Conservation (phyloP, 2,888 invertebrate species). For the Drosophila borealis region DNA sequence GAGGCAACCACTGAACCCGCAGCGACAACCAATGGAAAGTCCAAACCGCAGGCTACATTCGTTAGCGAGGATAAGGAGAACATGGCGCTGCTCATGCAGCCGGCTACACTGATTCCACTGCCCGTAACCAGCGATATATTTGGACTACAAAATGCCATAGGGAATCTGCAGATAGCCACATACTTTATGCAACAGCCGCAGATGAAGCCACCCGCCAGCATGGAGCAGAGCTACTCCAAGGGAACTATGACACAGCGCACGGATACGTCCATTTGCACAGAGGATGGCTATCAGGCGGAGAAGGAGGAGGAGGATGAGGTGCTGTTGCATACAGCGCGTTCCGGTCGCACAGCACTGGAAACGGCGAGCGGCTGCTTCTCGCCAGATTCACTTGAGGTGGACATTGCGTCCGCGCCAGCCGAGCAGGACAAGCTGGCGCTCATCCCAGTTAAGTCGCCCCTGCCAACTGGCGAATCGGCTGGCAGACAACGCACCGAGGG, state of each 20-base stretch:
- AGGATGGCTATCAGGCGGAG: conserved; percentile 75
- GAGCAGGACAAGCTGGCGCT: conserved; percentile 69
- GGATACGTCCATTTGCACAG: conserved; percentile 75
- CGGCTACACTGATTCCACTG: conserved; percentile 84
- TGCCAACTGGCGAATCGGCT: background rate
- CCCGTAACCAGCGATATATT: conserved; percentile 84
- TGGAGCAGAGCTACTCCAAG: conserved; percentile 69
- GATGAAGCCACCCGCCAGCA: conserved; percentile 64
- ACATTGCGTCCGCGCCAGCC: conserved; percentile 14
- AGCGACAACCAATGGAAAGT: background rate
- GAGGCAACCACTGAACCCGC: conserved; percentile 16
- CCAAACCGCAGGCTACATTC: conserved; percentile 3
- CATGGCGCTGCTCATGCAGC: conserved; percentile 82
- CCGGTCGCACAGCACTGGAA: conserved; percentile 41
- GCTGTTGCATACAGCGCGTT: conserved; percentile 40
- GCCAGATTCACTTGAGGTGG: conserved; percentile 70
- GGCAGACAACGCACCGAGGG: conserved; percentile 11
- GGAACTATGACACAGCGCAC: conserved; percentile 81
- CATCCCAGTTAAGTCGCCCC: conserved; percentile 63
- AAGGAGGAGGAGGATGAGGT: conserved; percentile 55
- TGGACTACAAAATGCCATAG: conserved; percentile 83
- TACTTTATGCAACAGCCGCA: conserved; percentile 83
- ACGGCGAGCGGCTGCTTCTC: conserved; percentile 66
- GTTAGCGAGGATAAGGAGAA: conserved; percentile 65
- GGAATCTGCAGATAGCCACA: conserved; percentile 84